Percentiles rank a stretch among this genome's conserved stretches.
Conservation (phyloP, 2,888 invertebrate genomes). For the Apotomis betuletana region DNA sequence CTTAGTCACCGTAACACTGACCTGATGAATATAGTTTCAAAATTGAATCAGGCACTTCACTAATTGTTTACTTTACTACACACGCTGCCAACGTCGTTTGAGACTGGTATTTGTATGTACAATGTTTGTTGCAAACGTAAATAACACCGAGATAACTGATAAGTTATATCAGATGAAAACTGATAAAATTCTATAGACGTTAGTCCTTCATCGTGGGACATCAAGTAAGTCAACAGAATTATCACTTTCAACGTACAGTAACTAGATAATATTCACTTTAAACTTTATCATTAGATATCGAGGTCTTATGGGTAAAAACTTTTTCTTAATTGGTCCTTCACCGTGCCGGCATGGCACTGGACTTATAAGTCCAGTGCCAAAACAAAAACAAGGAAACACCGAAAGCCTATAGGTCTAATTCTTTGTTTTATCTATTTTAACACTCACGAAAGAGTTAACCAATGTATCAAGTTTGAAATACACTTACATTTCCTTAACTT, state of each 20-base stretch:
- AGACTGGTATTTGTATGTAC: not conserved
- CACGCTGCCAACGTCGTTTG: conserved; percentile 1
- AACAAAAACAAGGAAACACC: too few relatives aligned
- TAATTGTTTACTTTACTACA: not conserved
- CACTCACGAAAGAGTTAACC: too few relatives aligned
- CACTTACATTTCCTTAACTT: not conserved
- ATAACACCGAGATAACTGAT: conserved; percentile 39
- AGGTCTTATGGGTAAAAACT: too few relatives aligned
- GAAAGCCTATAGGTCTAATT: too few relatives aligned
- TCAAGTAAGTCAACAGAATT: conserved; percentile 7
- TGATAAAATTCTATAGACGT: conserved; percentile 40
- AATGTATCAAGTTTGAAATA: too few relatives aligned
- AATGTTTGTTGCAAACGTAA: conserved; percentile 29
- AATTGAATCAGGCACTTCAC: conserved; percentile 8
- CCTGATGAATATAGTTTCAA: conserved; percentile 3
- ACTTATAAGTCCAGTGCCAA: too few relatives aligned
- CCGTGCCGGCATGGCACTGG: too few relatives aligned
- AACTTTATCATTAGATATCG: too few relatives aligned
- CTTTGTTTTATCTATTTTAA: too few relatives aligned
- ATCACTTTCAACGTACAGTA: not conserved
- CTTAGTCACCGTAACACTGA: conserved; percentile 5
- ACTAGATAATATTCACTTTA: not conserved
- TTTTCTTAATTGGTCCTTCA: too few relatives aligned
- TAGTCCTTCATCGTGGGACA: not conserved
- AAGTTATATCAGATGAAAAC: conserved; percentile 36